phyloP scores from a whole-genome alignment of 2,888 invertebrate genomes.

The Polymixis lichenea region DNA sequence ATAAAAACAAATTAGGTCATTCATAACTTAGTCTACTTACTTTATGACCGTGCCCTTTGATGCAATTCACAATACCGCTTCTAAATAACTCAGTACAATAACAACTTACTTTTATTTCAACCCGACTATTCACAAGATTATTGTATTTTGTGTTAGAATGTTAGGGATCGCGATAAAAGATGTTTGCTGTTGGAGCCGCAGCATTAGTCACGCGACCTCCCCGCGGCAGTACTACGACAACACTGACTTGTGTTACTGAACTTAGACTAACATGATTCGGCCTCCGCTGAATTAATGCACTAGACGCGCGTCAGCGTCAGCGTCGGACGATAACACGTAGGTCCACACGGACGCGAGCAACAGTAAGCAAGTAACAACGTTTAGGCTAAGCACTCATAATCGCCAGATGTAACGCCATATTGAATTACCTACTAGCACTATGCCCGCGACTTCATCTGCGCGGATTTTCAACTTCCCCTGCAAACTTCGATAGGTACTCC shows the following conservation, averaged over 20 bases:
- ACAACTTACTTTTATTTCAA: neutral
- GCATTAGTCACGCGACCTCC: conserved; percentile 58
- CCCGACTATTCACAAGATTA: neutral
- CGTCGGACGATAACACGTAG: conserved; percentile 47
- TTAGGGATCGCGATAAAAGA: conserved; percentile 47
- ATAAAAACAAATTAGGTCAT: conserved; percentile 5
- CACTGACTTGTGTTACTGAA: conserved; percentile 53
- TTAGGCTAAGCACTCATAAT: neutral
- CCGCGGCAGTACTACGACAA: conserved; percentile 55
- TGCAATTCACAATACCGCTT: conserved; percentile 24
- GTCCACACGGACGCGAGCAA: neutral
- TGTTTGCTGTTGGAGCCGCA: conserved; percentile 12
- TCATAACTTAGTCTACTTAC: conserved; percentile 47
- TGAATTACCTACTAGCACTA: neutral
- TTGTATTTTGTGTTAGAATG: conserved; percentile 30
- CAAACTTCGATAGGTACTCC: neutral
- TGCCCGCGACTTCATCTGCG: too few species aligned
- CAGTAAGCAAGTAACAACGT: conserved; percentile 1
- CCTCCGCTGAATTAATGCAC: conserved; percentile 40
- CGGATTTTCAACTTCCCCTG: neutral
- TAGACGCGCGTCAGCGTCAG: conserved; percentile 32
- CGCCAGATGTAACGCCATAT: neutral
- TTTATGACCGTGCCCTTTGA: conserved; percentile 18
- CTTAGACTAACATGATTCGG: conserved; percentile 30
- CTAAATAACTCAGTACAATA: conserved; percentile 9